A percentile compares a stretch with the other conserved stretches of the same genome.
Conservation (phyloP, 2,113 vertebrate genomes). For the Sorex fumeus region DNA sequence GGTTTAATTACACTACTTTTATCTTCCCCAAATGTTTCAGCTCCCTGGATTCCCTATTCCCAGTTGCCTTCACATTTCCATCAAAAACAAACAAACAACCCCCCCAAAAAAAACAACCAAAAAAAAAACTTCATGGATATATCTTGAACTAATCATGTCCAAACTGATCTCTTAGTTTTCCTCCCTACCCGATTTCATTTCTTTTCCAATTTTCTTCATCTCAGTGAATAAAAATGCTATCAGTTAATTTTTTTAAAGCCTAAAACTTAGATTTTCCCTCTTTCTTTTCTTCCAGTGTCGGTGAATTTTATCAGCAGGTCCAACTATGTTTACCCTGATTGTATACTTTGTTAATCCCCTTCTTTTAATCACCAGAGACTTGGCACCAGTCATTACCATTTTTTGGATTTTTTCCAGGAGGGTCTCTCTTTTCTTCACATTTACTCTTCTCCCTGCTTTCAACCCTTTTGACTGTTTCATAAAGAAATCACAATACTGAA, state of each 20-base stretch:
- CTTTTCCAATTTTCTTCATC: not conserved
- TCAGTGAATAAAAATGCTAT: not conserved
- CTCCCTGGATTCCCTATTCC: not conserved
- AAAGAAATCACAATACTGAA: slow-evolving; percentile 7
- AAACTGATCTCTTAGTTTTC: slow-evolving; percentile 44
- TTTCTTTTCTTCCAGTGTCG: not conserved
- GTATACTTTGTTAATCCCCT: not conserved
- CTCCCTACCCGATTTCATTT: not conserved
- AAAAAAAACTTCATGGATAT: too few relatives aligned
- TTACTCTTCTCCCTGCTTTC: not conserved
- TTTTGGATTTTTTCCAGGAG: not conserved
- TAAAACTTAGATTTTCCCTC: not conserved
- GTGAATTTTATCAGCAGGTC: not conserved
- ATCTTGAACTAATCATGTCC: not conserved
- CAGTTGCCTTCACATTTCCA: not conserved
- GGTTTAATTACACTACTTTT: not conserved
- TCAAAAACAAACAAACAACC: too few relatives aligned
- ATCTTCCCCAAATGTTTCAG: not conserved
- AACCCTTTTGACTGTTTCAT: not conserved
- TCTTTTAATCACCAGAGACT: not conserved
- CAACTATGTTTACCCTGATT: slow-evolving; percentile 1
- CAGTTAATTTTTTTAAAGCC: not conserved
- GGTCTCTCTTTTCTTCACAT: not conserved
- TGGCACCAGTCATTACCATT: not conserved
- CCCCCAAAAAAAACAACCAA: too few relatives aligned